Evolutionary conservation across 2,888 invertebrate genomes (phyloP), one percentile per base, ranked within the genome.

Genomic region (Aphrophora alni): DNA sequence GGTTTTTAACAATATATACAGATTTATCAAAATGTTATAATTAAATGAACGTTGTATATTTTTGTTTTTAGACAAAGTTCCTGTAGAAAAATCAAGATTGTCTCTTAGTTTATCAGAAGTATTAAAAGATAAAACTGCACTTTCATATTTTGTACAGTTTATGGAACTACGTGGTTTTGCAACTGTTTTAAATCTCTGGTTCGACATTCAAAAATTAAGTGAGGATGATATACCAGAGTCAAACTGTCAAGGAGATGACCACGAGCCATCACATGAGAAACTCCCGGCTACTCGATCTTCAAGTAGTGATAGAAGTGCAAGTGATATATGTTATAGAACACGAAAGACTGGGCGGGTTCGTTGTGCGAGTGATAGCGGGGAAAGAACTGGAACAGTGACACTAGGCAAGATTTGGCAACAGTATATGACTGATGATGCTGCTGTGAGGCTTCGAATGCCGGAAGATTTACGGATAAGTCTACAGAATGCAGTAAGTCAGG

Each of bases 71-170:
- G 68, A 75, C 80, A 79, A 72, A n/a, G 59, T 75, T 38, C 79
- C 80, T 38, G 77, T 71, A n/a, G 81, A 77, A 0, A 80, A 80
- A 74, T 94, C 94, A 0, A 91, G 93, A 80, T 89, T 97, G 77
- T 94, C 95, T 4, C 92, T 95, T 89, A 93, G 92, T 77, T 89
- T 97, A 82, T 89, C 90, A 81, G 94, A 97, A 86, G 92, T 96
- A 84, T 90, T 98, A 21, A 89, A 91, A 28, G 95, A 96, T 88
- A 94, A 94, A 87, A 93, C 93, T 87, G 95, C 95, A 80, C 89
- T 97, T 28, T 93, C 93, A 73, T 95, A 95, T 88, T 95, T 97
- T 87, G 91, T 96, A 79, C 95, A 96, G 86, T 98, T 93, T 88
- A 92, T 98, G 92, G 95, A 97, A 86, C 90, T 92, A n/a, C 91